Evolutionary conservation across 2,113 vertebrate genomes (phyloP).

Genomic region (Athene cunicularia): DNA sequence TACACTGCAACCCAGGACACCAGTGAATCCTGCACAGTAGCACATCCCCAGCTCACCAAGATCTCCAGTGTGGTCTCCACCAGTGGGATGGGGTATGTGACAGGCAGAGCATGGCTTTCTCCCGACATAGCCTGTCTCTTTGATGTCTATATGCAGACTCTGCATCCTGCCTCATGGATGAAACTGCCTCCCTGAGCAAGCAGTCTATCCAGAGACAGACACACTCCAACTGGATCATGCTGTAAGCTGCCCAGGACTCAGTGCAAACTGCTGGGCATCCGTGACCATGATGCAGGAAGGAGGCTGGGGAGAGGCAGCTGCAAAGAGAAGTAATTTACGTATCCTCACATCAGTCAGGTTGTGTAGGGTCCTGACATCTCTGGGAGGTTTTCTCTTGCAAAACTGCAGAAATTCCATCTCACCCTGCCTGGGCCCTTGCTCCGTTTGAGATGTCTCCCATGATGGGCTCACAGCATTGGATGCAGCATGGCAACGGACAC

Average conservation of each 20-base stretch:
- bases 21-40: not conserved
- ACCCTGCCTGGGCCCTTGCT: not conserved
- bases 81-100: not conserved
- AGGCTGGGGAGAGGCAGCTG: not conserved
- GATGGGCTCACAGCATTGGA: not conserved
- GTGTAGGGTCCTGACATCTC: not conserved
- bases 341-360: not conserved
- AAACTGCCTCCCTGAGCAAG: not conserved
- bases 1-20: too few relatives aligned
- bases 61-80: not conserved
- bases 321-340: not conserved
- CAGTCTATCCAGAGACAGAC: not conserved
- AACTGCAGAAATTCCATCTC: not conserved
- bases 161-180: not conserved
- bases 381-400: not conserved
- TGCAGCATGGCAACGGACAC: accelerated
- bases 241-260: not conserved
- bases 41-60: not conserved
- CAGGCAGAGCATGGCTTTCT: not conserved
- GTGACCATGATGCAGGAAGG: not conserved
- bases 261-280: not conserved
- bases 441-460: not conserved
- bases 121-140: not conserved
- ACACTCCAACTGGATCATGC: not conserved
- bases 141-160: not conserved